Conservation (phyloP, 2,888 invertebrate species). For the Dermolepida albohirtum region DNA sequence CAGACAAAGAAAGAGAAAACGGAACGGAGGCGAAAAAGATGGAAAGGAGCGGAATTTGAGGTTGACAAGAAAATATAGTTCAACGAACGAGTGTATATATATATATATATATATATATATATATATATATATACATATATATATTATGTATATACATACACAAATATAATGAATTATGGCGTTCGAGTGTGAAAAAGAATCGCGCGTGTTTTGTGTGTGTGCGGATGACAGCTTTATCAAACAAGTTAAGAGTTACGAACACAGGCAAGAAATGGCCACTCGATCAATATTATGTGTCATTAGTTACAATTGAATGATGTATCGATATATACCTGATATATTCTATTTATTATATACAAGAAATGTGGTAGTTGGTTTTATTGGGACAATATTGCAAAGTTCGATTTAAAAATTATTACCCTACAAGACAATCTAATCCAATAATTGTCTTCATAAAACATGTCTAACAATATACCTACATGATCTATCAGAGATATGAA, state of each 20-base stretch:
- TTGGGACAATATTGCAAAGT: no score
- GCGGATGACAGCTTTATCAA: constrained; percentile 31
- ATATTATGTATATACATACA: constrained; percentile 16
- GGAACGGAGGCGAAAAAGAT: constrained; percentile 12
- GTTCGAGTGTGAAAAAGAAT: constrained; percentile 26
- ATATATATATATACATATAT: constrained; percentile 25
- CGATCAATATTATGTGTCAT: constrained; percentile 8
- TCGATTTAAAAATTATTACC: no score
- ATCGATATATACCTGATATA: not conserved
- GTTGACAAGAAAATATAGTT: constrained; percentile 18
- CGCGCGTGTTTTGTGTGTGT: constrained; percentile 15
- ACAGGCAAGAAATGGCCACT: constrained; percentile 3
- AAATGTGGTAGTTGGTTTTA: no score
- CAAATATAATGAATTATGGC: constrained; percentile 27
- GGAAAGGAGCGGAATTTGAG: constrained; percentile 5
- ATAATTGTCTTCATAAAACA: no score
- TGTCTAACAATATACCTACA: no score
- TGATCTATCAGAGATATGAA: no score
- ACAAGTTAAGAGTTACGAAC: constrained; percentile 22
- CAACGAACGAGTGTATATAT: no score
- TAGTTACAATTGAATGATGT: constrained; percentile 19
- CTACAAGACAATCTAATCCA: no score
- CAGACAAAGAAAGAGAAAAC: constrained; percentile 21
- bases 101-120: constrained; percentile 10
- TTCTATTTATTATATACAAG: not conserved